These are phyloP conservation scores for Lepidochrysops patricia DNA, from an alignment of 2,888 invertebrate species.

Conservation along the genomic window DNA sequence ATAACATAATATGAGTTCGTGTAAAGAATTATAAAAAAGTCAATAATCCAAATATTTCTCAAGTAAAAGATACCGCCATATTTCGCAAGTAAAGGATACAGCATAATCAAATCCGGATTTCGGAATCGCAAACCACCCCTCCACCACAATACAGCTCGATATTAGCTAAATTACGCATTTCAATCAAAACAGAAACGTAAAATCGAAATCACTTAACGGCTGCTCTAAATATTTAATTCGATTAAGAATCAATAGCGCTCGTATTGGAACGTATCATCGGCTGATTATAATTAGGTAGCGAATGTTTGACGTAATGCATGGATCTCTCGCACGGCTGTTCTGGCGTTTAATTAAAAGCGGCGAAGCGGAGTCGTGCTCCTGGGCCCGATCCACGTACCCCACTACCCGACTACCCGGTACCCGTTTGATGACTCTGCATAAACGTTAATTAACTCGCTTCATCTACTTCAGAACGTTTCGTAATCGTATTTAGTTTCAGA, in stretches of 20 bases:
- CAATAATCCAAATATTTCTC: no score
- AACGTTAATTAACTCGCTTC: conserved; percentile 55
- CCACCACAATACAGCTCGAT: not conserved
- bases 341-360: conserved; percentile 47
- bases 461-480: conserved; percentile 31
- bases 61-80: no score
- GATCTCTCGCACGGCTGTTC: conserved; percentile 27
- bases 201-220: conserved; percentile 9
- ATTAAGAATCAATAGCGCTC: conserved; percentile 1
- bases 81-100: not conserved
- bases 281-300: conserved; percentile 15
- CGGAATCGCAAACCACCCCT: not conserved
- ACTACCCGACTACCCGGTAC: no score
- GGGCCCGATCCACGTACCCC: conserved; percentile 33
- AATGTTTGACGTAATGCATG: conserved; percentile 14
- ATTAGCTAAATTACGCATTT: not conserved
- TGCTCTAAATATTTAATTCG: conserved; percentile 10
- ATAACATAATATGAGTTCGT: no score
- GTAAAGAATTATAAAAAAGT: no score
- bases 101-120: not conserved
- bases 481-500: conserved; percentile 22
- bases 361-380: conserved; percentile 37
- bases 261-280: conserved; percentile 6
- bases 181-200: not conserved
- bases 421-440: conserved; percentile 51